These are phyloP conservation scores for Myotis lucifugus DNA, from an alignment of 2,113 vertebrate species.

Conservation along the genomic window DNA sequence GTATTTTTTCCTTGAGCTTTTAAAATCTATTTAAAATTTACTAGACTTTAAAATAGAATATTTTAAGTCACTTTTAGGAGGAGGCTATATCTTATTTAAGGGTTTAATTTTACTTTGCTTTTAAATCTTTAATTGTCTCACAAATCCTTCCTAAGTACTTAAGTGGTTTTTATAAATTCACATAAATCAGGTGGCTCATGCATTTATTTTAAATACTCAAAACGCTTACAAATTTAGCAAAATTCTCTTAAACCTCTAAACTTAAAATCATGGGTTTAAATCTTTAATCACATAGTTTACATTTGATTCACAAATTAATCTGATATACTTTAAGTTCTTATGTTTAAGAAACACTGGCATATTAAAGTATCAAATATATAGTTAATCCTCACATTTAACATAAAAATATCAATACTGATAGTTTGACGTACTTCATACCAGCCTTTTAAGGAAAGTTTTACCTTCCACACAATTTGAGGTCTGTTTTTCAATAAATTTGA, in stretches of 20 bases:
- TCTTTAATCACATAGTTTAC: slow-evolving; percentile 34
- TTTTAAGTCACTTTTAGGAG: slow-evolving; percentile 25
- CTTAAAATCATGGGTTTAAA: slow-evolving; percentile 4
- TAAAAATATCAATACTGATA: neutral
- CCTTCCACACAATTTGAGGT: neutral
- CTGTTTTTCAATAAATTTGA: neutral
- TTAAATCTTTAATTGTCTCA: slow-evolving; percentile 18
- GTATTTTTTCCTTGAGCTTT: neutral
- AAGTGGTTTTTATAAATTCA: slow-evolving; percentile 32
- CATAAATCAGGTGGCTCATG: neutral
- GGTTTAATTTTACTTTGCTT: slow-evolving; percentile 21
- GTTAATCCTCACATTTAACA: slow-evolving; percentile 23
- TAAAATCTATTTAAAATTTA: neutral
- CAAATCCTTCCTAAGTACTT: neutral
- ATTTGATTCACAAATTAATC: neutral
- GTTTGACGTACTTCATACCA: neutral
- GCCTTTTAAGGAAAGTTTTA: neutral
- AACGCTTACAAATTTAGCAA: slow-evolving; percentile 37
- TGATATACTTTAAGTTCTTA: neutral
- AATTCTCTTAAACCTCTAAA: slow-evolving; percentile 33
- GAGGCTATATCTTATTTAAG: neutral
- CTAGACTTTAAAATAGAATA: no score
- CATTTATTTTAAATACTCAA: slow-evolving; percentile 43
- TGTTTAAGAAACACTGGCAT: no score
- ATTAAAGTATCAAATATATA: neutral